These are phyloP conservation scores for Sisyra nigra DNA, from an alignment of 2,888 invertebrate genomes.

Conservation along the genomic window DNA sequence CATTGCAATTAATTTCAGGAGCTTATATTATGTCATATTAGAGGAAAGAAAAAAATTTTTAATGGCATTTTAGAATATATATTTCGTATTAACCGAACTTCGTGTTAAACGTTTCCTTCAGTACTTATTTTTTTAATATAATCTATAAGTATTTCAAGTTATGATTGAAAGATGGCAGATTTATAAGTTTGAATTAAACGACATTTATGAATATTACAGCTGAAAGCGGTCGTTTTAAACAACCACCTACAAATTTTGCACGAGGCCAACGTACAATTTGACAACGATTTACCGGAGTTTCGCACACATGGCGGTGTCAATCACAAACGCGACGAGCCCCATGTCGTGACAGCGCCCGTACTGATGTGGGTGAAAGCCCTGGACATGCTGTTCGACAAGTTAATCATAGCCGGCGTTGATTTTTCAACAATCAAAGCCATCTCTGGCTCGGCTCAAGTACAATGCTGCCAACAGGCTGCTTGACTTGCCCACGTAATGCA, in stretches of 20 bases:
- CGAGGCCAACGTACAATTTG: conserved; percentile 76
- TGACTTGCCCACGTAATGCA: too few relatives aligned
- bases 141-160: too few relatives aligned
- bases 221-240: conserved; percentile 76
- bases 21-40: too few relatives aligned
- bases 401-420: conserved; percentile 67
- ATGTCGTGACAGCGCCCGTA: conserved; percentile 61
- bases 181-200: too few relatives aligned
- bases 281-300: conserved; percentile 86
- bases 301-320: conserved; percentile 48
- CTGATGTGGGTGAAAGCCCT: conserved; percentile 93
- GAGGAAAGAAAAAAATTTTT: too few relatives aligned
- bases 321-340: conserved; percentile 30
- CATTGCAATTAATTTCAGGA: too few relatives aligned
- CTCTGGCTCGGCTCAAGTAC: conserved; percentile 84
- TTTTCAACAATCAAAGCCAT: conserved; percentile 69
- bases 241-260: conserved; percentile 54
- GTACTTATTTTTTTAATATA: too few relatives aligned
- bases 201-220: conserved; percentile 31
- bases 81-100: too few relatives aligned
- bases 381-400: conserved; percentile 74
- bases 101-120: too few relatives aligned
- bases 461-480: too few relatives aligned
- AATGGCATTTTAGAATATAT: too few relatives aligned
- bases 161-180: too few relatives aligned